Evolutionary conservation across 2,888 invertebrate species (phyloP), one percentile per base, ranked within the genome.

Genomic region (Ectemnius lituratus): DNA sequence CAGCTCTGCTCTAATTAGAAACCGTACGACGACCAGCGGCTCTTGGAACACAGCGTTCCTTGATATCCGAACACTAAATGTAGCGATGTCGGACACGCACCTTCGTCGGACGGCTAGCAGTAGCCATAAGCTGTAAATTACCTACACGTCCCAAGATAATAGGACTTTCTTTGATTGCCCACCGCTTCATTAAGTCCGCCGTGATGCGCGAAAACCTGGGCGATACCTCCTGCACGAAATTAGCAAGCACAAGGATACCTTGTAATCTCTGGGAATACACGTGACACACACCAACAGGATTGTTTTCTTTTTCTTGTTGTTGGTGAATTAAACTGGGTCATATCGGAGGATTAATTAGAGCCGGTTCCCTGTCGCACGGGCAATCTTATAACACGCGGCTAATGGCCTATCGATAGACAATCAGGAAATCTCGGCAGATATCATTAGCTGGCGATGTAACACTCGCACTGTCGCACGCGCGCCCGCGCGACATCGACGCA

Each of bases 281-380:
- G 37, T 37, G 37, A 37, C 37, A 37, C 37, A 37, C 37, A 11
- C 11, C 37, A 1, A 2, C 16, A 14, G 8, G 52, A 52, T 0
- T n/a, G n/a, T 52, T 16, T 52, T 16, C 5, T 6, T 37, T 37
- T 37, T 37, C 11, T 37, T 11, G 2, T 4, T 11, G 37, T 5
- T 11, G 37, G 8, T 16, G 52, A 14, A 16, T 52, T 16, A 37
- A 74, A 61, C 49, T 67, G 37, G 60, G 75, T 62, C 75, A 67
- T 77, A 80, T 76, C 80, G 71, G 70, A 70, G 64, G 80, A 85
- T 81, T 81, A 85, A 85, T 85, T 85, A 84, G 78, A 60, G 64
- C 60, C 70, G 70, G 75, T 79, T 78, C 71, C 70, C 67, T 60
- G 66, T 76, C 65, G 70, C 69, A 37, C 68, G 69, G 65, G 60